Percentiles rank a stretch among this genome's conserved stretches.
These are phyloP conservation scores for Martes martes DNA, from an alignment of 2,113 vertebrate genomes.

Conservation along the genomic window DNA sequence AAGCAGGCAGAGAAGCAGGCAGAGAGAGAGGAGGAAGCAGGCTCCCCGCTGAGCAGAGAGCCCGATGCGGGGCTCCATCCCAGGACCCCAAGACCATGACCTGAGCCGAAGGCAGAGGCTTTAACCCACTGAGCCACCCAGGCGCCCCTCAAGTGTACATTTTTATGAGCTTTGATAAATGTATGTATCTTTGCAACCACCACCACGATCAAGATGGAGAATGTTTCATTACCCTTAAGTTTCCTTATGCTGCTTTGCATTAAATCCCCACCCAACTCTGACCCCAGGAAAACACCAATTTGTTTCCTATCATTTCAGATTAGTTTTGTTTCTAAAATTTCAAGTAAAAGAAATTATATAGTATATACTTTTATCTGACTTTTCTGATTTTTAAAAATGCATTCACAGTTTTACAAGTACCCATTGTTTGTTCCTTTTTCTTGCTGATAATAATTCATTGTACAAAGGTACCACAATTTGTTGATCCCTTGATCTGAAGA, in stretches of 20 bases:
- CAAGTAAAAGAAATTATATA: neutral
- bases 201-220: neutral
- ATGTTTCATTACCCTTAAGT: neutral
- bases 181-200: neutral
- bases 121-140: too few species aligned
- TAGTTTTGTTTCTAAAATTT: neutral
- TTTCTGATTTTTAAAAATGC: slow-evolving; percentile 13
- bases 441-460: slow-evolving; percentile 1
- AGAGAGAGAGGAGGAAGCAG: too few species aligned
- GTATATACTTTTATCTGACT: neutral
- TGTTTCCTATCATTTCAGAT: neutral
- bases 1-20: too few species aligned
- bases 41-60: too few species aligned
- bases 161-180: neutral
- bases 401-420: neutral
- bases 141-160: neutral
- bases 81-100: too few species aligned
- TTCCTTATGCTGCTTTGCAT: neutral
- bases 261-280: neutral
- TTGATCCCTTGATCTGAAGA: neutral
- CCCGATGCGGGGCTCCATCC: too few species aligned
- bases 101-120: too few species aligned
- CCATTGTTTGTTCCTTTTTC: neutral
- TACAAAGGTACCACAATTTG: neutral
- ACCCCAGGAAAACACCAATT: neutral